Evolutionary conservation across 1,140 invertebrate genomes (phyloP).

Genomic region (Meloidogyne floridensis): DNA sequence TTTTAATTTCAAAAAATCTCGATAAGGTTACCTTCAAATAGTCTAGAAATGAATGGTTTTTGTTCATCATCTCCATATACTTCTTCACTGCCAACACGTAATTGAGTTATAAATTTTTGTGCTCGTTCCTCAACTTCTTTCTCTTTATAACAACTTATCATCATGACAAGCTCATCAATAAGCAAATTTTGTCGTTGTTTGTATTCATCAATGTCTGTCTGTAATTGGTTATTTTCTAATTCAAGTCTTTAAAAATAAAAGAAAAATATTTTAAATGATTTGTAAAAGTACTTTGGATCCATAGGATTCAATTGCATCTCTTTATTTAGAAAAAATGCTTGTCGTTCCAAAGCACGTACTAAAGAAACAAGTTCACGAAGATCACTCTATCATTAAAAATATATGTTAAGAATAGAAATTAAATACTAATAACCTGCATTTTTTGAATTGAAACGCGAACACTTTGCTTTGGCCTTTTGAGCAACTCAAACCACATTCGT

Average conservation of each 20-base stretch:
- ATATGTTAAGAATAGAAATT: constrained; percentile 64
- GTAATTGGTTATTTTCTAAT: constrained; percentile 33
- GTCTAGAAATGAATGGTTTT: constrained; percentile 77
- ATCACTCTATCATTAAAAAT: constrained; percentile 57
- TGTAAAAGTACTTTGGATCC: neutral
- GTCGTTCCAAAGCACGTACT: constrained; percentile 56
- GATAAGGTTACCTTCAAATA: constrained; percentile 74
- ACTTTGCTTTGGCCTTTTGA: constrained; percentile 79
- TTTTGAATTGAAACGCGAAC: constrained; percentile 73
- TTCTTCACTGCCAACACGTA: constrained; percentile 16
- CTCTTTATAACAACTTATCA: constrained; percentile 80
- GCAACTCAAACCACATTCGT: constrained; percentile 79
- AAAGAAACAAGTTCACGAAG: constrained; percentile 62
- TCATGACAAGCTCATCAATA: constrained; percentile 89
- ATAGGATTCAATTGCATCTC: constrained; percentile 32
- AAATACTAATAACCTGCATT: constrained; percentile 68
- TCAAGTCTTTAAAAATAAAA: constrained; percentile 35
- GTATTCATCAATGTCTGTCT: constrained; percentile 77
- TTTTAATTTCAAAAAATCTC: no score
- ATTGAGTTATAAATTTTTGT: constrained; percentile 32
- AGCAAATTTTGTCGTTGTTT: constrained; percentile 83
- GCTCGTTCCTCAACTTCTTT: constrained; percentile 71
- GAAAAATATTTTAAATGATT: neutral
- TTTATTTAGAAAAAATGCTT: constrained; percentile 61
- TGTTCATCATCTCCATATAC: constrained; percentile 46